These are phyloP conservation scores for Anthonomus grandis DNA, from an alignment of 1,140 invertebrate species.

Conservation along the genomic window DNA sequence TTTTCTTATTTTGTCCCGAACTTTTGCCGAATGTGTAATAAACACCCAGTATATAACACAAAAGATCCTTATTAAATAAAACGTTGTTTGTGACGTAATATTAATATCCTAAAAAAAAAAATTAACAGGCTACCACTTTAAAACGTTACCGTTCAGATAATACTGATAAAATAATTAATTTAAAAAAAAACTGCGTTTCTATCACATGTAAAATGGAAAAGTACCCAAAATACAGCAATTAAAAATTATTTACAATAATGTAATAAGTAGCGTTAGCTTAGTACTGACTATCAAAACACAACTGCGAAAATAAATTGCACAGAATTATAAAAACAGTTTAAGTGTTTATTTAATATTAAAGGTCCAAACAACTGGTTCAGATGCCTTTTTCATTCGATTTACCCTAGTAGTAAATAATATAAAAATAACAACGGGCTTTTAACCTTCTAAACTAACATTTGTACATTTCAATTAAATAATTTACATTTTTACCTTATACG, in stretches of 20 bases:
- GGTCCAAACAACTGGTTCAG: constrained; percentile 33
- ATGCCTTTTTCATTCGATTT: constrained; percentile 43
- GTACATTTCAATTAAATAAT: constrained; percentile 46
- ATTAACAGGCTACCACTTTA: constrained; percentile 12
- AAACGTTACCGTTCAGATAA: constrained; percentile 31
- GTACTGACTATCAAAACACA: too few relatives aligned
- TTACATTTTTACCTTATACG: constrained; percentile 35
- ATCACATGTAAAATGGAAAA: constrained; percentile 30
- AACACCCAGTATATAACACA: too few relatives aligned
- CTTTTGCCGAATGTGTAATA: too few relatives aligned
- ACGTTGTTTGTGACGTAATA: too few relatives aligned
- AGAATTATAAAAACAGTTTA: constrained; percentile 30
- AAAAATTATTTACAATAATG: constrained; percentile 32
- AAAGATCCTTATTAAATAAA: too few relatives aligned
- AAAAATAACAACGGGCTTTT: constrained; percentile 50
- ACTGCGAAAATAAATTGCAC: constrained; percentile 35
- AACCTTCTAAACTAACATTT: constrained; percentile 44
- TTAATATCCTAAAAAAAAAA: too few relatives aligned
- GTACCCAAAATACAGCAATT: constrained; percentile 26
- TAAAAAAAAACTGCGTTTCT: constrained; percentile 32
- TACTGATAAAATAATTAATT: constrained; percentile 36
- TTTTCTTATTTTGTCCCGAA: too few relatives aligned
- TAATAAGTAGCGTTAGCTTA: too few relatives aligned
- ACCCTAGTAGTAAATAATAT: constrained; percentile 49
- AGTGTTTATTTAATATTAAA: constrained; percentile 29